Conservation (phyloP, 2,888 invertebrate species). For the Eilema griseolum region DNA sequence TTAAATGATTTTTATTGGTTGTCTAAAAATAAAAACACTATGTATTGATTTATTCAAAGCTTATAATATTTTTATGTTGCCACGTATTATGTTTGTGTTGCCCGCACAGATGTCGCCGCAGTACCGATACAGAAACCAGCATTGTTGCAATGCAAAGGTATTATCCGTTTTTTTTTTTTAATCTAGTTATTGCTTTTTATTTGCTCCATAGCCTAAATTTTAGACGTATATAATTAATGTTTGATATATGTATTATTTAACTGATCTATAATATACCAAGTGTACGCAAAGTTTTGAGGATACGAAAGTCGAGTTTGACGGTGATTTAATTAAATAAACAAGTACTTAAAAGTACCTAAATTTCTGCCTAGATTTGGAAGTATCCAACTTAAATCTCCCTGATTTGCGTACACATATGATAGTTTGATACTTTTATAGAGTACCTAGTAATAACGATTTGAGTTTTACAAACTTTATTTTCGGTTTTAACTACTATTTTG, state of each 20-base stretch:
- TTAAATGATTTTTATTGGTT: no score
- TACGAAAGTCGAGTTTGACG: neutral
- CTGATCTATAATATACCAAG: neutral
- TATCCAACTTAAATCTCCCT: no score
- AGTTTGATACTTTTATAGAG: no score
- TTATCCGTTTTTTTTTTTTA: constrained; percentile 51
- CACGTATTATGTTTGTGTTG: constrained; percentile 58
- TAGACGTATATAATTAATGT: neutral
- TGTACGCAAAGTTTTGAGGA: neutral
- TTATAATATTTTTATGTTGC: constrained; percentile 55
- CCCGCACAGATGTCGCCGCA: constrained; percentile 81
- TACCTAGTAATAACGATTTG: no score
- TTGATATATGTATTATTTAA: neutral
- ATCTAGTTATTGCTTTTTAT: constrained; percentile 13
- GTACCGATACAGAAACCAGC: constrained; percentile 81
- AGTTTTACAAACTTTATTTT: no score
- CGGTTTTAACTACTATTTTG: no score
- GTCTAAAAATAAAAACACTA: constrained; percentile 22
- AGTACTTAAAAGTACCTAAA: no score
- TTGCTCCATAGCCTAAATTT: constrained; percentile 8
- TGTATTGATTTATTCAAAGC: constrained; percentile 27
- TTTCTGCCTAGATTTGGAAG: neutral
- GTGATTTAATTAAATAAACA: no score
- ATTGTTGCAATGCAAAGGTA: constrained; percentile 85
- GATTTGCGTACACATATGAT: no score